phyloP scores from a whole-genome alignment of 2,888 invertebrate species.

The Rotaria magnacalcarata region DNA sequence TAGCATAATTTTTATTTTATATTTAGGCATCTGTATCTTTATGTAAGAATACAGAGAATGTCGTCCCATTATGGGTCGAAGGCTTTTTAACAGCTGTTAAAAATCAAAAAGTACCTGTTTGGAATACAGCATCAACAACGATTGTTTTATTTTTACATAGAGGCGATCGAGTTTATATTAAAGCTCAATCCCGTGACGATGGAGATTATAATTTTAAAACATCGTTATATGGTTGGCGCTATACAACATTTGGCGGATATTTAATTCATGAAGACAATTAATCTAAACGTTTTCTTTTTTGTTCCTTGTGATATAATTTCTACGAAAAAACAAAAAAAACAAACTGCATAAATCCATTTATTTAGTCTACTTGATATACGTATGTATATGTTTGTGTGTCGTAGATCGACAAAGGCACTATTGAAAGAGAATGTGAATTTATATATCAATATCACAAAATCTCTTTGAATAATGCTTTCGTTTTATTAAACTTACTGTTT shows the following conservation, averaged over 20 bases:
- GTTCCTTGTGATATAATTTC: not conserved
- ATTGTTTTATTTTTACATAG: not conserved
- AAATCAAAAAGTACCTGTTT: constrained; percentile 33
- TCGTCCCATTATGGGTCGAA: constrained; percentile 31
- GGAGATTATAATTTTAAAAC: constrained; percentile 31
- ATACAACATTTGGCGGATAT: constrained; percentile 25
- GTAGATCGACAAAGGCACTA: constrained; percentile 12
- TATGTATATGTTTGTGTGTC: not conserved
- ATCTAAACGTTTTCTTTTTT: not conserved
- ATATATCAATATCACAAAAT: constrained; percentile 1
- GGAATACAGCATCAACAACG: constrained; percentile 35
- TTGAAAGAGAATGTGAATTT: constrained; percentile 37
- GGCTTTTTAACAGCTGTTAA: constrained; percentile 36
- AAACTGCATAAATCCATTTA: too few species aligned
- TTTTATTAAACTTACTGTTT: not conserved
- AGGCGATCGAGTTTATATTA: constrained; percentile 33
- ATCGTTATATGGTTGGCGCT: constrained; percentile 17
- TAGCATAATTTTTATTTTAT: not conserved
- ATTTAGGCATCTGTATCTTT: not conserved
- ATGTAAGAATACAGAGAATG: constrained; percentile 20
- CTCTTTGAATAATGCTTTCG: constrained; percentile 37
- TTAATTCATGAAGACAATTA: constrained; percentile 29
- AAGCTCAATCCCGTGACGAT: constrained; percentile 5
- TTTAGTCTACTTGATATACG: too few species aligned
- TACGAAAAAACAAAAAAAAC: not conserved